Evolutionary conservation across 2,797 vertebrate species (phyloP).

Genomic region (Ficedula albicollis): DNA sequence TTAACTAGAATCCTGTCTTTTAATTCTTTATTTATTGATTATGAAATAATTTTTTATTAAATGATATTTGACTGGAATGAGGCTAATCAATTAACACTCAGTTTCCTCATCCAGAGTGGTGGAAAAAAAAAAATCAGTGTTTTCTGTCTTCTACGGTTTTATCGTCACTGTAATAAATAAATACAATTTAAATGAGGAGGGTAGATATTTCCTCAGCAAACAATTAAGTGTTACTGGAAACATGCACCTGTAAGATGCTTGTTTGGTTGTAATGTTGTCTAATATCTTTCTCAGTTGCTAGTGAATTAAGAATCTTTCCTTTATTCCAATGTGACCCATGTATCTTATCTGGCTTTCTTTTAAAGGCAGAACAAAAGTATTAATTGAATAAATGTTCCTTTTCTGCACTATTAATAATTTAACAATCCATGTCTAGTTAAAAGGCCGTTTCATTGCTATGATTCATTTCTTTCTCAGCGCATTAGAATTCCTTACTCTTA

Average conservation of each 20-base stretch:
- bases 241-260: not conserved
- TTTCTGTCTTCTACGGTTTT: slow-evolving; percentile 9
- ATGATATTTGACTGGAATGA: slow-evolving; percentile 35
- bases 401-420: slow-evolving; percentile 59
- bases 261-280: not conserved
- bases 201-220: slow-evolving; percentile 23
- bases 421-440: slow-evolving; percentile 59
- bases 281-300: slow-evolving; percentile 20
- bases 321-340: slow-evolving; percentile 26
- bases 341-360: slow-evolving; percentile 36
- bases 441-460: slow-evolving; percentile 51
- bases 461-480: slow-evolving; percentile 50
- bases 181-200: slow-evolving; percentile 26
- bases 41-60: slow-evolving; percentile 12
- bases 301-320: slow-evolving; percentile 1
- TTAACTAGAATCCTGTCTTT: not conserved
- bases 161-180: slow-evolving; percentile 25
- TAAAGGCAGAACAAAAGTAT: slow-evolving; percentile 41
- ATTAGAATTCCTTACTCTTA: slow-evolving; percentile 25
- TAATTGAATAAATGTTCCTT: slow-evolving; percentile 58
- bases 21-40: slow-evolving; percentile 6
- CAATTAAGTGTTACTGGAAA: slow-evolving; percentile 44
- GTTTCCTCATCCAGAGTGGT: slow-evolving; percentile 4
- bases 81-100: slow-evolving; percentile 6
- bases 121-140: not conserved